A percentile compares a stretch with the other conserved stretches of the same genome.
Evolutionary conservation across 2,113 vertebrate species (phyloP).

Genomic region (Taxidea taxus): DNA sequence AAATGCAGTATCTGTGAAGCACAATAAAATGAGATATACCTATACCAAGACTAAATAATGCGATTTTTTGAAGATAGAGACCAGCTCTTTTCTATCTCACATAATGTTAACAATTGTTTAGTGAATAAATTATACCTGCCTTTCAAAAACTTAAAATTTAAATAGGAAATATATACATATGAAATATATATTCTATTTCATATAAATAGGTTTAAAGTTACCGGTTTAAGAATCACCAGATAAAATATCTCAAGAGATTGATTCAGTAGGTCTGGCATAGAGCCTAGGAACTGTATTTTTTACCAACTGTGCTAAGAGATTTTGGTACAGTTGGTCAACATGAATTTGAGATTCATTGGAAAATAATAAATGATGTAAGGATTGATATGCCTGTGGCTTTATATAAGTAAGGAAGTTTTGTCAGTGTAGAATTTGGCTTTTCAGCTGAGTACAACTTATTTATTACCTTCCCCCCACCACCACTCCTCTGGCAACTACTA

Average conservation of each 20-base stretch:
- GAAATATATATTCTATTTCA: neutral
- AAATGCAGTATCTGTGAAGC: neutral
- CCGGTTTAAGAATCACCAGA: neutral
- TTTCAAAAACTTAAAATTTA: neutral
- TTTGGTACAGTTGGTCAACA: neutral
- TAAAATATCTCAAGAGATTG: neutral
- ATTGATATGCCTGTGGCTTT: neutral
- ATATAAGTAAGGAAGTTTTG: neutral
- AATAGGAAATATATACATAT: neutral
- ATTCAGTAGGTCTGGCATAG: neutral
- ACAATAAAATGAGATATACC: neutral
- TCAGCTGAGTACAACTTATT: neutral
- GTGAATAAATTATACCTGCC: neutral
- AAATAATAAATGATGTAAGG: neutral
- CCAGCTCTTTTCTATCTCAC: neutral
- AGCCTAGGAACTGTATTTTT: neutral
- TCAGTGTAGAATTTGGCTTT: neutral
- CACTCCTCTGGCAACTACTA: neutral
- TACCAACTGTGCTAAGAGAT: neutral
- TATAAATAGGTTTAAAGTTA: neutral
- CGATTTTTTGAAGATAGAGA: neutral
- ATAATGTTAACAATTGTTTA: neutral
- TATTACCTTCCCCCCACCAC: neutral
- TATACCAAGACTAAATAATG: neutral
- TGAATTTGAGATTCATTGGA: neutral